Conservation (phyloP, 2,113 vertebrate genomes). For the Calyptommatus sinebrachiatus region DNA sequence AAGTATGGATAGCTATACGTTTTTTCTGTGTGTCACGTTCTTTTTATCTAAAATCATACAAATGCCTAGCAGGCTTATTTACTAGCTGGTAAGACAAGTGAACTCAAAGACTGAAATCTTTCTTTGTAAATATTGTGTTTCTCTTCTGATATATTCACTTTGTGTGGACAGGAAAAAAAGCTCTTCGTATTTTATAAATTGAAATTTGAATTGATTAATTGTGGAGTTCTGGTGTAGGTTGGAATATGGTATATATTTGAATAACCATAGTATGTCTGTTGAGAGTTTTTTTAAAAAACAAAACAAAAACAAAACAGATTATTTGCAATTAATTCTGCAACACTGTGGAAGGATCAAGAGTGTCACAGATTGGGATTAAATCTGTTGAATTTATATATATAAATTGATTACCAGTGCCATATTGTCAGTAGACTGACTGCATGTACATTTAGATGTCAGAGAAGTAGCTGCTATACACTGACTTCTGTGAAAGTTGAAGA, state of each 20-base stretch:
- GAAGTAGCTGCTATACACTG: too few species aligned
- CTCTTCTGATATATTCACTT: background rate
- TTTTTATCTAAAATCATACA: background rate
- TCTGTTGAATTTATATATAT: too few species aligned
- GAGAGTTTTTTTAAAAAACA: too few species aligned
- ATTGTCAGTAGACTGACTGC: too few species aligned
- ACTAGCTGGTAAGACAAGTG: conserved; percentile 22
- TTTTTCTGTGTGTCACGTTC: background rate
- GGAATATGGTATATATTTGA: background rate
- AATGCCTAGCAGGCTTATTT: background rate
- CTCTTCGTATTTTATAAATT: background rate
- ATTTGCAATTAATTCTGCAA: too few species aligned
- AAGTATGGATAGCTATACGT: background rate
- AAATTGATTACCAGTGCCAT: too few species aligned
- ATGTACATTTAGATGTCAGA: too few species aligned
- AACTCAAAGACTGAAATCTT: conserved; percentile 3
- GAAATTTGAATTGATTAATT: background rate
- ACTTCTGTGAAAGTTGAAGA: too few species aligned
- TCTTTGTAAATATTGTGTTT: background rate
- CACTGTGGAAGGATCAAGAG: too few species aligned
- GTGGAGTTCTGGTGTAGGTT: rapidly evolving
- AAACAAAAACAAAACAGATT: too few species aligned
- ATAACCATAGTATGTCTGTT: background rate
- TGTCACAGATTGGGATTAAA: too few species aligned
- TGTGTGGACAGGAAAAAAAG: background rate